Evolutionary conservation across 2,888 invertebrate genomes (phyloP), one percentile per base, ranked within the genome.

Genomic region (Pyralis farinalis): DNA sequence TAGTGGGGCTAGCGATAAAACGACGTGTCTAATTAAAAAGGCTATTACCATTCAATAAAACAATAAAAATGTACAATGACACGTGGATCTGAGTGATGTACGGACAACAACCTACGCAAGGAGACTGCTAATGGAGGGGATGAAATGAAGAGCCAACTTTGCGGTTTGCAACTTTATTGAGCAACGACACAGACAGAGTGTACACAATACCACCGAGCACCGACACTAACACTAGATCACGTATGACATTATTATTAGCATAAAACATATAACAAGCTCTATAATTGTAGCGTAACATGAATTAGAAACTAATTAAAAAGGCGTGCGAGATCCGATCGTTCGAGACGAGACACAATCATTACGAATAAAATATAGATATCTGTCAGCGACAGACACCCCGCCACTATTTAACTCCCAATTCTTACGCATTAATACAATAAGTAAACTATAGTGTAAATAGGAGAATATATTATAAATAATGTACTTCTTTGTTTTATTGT

Each of bases 51-150:
- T n/a, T n/a, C 16, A 16, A 16, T 16, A 16, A 16, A 16, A 16
- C 2, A 37, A 39, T 29, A 58, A n/a, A n/a, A n/a, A 21, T 21
- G 32, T 2, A 10, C 12, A 38, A 38, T 10, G 53, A 57, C 63
- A 63, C 63, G 58, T 63, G 71, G 59, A 37, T 68, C 67, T 60
- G 70, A 63, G 71, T 63, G 63, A 57, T 16, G 50, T 34, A 50
- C 42, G 49, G 51, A 40, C 40, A n/a, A 39, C 34, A 31, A 43
- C 27, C 22, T n/a, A n/a, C n/a, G n/a, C n/a, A 29, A 28, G 47
- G 43, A 44, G 36, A 43, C n/a, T 16, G 4, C 16, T 16, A 16
- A 16, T 4, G 58, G 39, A 40, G 47, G 31, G 44, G 33, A 48
- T 49, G 43, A 68, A 71, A 70, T 69, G 58, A 69, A 44, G 50